Conservation (phyloP, 2,797 vertebrate genomes). For the Pantherophis vulpinus region DNA sequence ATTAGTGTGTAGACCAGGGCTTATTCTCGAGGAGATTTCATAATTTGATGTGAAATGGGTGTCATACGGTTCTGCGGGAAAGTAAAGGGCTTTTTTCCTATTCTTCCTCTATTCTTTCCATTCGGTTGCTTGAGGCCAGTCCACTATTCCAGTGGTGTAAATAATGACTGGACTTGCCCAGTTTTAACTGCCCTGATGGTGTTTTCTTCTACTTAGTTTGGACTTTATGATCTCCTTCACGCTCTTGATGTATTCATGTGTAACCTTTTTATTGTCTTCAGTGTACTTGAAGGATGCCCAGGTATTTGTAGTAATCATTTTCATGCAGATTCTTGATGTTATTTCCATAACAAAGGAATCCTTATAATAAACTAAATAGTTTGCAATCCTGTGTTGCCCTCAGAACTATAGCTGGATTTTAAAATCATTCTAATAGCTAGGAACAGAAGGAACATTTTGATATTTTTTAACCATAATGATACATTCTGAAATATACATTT, state of each 20-base stretch:
- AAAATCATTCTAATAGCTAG: conserved; percentile 8
- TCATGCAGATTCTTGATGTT: not conserved
- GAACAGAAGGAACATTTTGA: conserved; percentile 24
- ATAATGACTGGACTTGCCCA: not conserved
- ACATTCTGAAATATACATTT: conserved; percentile 11
- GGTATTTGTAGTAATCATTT: not conserved
- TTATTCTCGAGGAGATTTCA: not conserved
- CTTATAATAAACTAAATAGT: not conserved
- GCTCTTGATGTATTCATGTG: not conserved
- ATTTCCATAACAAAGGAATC: conserved; percentile 28
- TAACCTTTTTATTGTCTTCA: not conserved
- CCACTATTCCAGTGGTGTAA: not conserved
- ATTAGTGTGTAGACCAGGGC: not conserved
- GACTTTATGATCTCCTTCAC: not conserved
- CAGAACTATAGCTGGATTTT: conserved; percentile 35
- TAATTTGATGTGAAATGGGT: not conserved
- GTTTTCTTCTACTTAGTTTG: not conserved
- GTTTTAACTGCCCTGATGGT: not conserved
- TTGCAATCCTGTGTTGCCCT: conserved; percentile 13
- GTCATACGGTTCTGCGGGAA: not conserved
- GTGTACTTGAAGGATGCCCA: not conserved
- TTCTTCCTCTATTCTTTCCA: too few species aligned
- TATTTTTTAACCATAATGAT: conserved; percentile 36
- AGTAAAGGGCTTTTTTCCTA: not conserved
- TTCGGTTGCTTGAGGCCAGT: not conserved